Base-by-base conservation (phyloP, 2,888 invertebrate species). In the Notodonta dromedarius region DNA sequence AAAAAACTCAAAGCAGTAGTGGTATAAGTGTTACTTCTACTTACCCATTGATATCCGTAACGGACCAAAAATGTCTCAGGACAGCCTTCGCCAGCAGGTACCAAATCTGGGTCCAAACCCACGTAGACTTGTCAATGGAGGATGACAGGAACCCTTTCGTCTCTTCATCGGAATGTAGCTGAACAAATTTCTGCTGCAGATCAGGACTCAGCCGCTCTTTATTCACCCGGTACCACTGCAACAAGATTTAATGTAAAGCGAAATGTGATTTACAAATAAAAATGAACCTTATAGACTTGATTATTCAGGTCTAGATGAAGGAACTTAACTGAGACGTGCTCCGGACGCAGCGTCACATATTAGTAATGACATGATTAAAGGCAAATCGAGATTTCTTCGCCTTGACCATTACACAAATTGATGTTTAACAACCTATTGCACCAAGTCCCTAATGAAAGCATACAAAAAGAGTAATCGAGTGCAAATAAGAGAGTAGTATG, bases 21-120 rank as follows among this genome's bases (percentile, higher is more conserved):
- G 9, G 11, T 46, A 16, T 9, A 42, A 11, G 9, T 14, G 9
- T 3, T 40, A 95, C 96, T 95, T 89, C 7, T 40, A 95, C 96
- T 95, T 89, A 98, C 96, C 99, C 99, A 92, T 99, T 99, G 71
- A 98, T 97, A 75, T 98, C 98, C 3, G 99, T 99, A 85, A 97
- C 96, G 42, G 98, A 97, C 96, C 99, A 97, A 93, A 99, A 98
- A 91, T 96, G 96, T 69, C 96, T 96, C 24, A 99, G 94, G 51
- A 99, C 90, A n/a, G 97, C 95, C 78, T 97, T 96, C 14, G 97
- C 97, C 48, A 99, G 77, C 48, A 97, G 95, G 90, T 99, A 98
- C 96, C 97, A 98, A 67, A 98, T 94, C 89, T 99, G 98, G 39
- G 97, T 96, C 90, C 98, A 96, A 62, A 99, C 90, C 94, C 97